Conservation (phyloP, 35 echinoderm and acorn worm genomes). For the Hemicentrotus pulcherrimus region DNA sequence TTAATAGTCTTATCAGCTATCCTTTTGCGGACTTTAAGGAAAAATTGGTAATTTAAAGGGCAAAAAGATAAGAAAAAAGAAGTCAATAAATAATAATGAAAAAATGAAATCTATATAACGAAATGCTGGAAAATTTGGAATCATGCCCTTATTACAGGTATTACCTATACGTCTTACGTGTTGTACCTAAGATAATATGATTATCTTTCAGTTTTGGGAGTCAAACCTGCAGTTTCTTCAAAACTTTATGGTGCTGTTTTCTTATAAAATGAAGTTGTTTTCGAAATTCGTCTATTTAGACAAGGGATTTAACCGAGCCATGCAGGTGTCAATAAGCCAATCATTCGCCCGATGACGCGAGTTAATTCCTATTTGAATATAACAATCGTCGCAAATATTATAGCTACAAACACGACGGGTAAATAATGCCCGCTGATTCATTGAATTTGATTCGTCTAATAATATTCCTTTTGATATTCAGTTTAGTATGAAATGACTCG, state of each 20-base stretch:
- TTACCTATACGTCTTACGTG: no score
- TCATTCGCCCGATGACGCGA: not conserved
- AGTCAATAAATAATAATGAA: no score
- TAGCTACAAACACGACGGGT: not conserved
- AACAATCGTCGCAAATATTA: not conserved
- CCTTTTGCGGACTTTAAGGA: no score
- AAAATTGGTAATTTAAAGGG: no score
- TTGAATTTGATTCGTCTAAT: not conserved
- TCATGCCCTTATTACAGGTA: no score
- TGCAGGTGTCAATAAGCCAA: not conserved
- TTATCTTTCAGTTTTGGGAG: not conserved
- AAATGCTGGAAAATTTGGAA: no score
- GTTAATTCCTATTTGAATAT: not conserved
- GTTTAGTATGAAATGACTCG: conserved; percentile 18
- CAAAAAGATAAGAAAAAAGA: no score
- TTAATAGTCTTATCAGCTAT: no score
- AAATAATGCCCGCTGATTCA: not conserved
- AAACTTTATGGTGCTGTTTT: not conserved
- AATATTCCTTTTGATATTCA: not conserved
- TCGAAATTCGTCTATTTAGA: not conserved
- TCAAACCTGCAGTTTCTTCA: not conserved
- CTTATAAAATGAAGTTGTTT: not conserved
- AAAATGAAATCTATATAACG: no score
- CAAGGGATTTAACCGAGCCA: not conserved
- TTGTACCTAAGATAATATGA: no score